phyloP scores from a whole-genome alignment of 2,113 vertebrate species.

The Lampris megalopsis region DNA sequence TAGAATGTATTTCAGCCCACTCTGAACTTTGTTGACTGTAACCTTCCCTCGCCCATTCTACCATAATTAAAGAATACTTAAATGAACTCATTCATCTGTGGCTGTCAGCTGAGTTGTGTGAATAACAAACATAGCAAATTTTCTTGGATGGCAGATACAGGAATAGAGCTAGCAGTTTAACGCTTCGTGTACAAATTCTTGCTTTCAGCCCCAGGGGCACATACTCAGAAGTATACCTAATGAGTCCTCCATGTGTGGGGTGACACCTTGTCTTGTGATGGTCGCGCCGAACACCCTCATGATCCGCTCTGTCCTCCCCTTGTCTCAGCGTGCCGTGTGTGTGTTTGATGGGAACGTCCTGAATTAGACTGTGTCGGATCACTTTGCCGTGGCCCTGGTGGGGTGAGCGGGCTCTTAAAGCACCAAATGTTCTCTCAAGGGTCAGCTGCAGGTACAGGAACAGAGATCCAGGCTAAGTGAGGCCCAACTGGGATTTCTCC shows the following conservation, averaged over 20 bases:
- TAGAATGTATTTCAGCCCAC: too few relatives aligned
- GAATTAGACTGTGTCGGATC: not conserved
- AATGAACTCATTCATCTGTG: too few relatives aligned
- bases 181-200: too few relatives aligned
- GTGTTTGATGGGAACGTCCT: not conserved
- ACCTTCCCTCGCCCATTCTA: not conserved
- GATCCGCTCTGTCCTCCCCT: slow-evolving; percentile 8
- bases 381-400: not conserved
- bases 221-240: slow-evolving; percentile 21
- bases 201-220: not conserved
- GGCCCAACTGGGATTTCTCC: too few relatives aligned
- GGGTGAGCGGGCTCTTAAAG: not conserved
- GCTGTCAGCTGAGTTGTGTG: slow-evolving; percentile 27
- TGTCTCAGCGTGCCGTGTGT: not conserved
- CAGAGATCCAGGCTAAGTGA: too few relatives aligned
- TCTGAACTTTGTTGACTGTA: not conserved
- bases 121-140: too few relatives aligned
- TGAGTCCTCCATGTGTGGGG: slow-evolving; percentile 12
- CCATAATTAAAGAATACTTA: not conserved
- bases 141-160: too few relatives aligned
- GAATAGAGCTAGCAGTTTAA: too few relatives aligned
- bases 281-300: slow-evolving; percentile 11
- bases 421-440: not conserved
- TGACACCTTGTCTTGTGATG: slow-evolving; percentile 45
- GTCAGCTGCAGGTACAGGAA: too few relatives aligned